These are phyloP conservation scores for Bradysia coprophila DNA, from an alignment of 1,140 invertebrate genomes.

Conservation along the genomic window DNA sequence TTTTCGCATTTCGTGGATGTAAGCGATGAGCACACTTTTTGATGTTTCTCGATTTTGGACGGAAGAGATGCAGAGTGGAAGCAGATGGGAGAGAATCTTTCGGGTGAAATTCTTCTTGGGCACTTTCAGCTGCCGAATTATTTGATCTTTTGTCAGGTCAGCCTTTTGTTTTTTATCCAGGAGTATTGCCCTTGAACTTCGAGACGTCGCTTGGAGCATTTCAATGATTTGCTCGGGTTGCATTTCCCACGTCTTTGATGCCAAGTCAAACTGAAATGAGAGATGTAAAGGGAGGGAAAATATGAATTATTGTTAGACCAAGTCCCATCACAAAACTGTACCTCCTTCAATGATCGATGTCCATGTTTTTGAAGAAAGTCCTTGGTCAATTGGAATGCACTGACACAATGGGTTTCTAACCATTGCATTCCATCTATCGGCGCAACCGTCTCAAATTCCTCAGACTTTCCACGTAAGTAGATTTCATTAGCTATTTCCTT, in stretches of 20 bases:
- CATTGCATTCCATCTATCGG: slow-evolving; percentile 32
- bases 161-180: slow-evolving; percentile 9
- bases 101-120: slow-evolving; percentile 23
- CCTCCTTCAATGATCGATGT: slow-evolving; percentile 54
- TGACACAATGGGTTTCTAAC: slow-evolving; percentile 32
- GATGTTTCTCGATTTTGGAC: slow-evolving; percentile 44
- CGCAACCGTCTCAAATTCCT: slow-evolving; percentile 32
- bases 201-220: slow-evolving; percentile 33
- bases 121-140: slow-evolving; percentile 26
- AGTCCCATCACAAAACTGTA: slow-evolving; percentile 15
- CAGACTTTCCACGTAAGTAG: slow-evolving; percentile 14
- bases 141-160: slow-evolving; percentile 14
- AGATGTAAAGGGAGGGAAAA: not conserved
- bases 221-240: slow-evolving; percentile 38
- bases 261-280: slow-evolving; percentile 40
- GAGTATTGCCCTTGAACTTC: not conserved
- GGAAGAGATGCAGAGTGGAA: slow-evolving; percentile 35
- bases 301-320: not conserved
- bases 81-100: slow-evolving; percentile 21
- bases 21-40: slow-evolving; percentile 39
- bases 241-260: slow-evolving; percentile 42
- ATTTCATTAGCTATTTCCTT: slow-evolving; percentile 26
- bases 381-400: slow-evolving; percentile 28
- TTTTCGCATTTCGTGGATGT: slow-evolving; percentile 37
- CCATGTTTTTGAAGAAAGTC: slow-evolving; percentile 52